Conservation (phyloP, 53 echinoderm and acorn worm genomes). For the Astropecten irregularis region DNA sequence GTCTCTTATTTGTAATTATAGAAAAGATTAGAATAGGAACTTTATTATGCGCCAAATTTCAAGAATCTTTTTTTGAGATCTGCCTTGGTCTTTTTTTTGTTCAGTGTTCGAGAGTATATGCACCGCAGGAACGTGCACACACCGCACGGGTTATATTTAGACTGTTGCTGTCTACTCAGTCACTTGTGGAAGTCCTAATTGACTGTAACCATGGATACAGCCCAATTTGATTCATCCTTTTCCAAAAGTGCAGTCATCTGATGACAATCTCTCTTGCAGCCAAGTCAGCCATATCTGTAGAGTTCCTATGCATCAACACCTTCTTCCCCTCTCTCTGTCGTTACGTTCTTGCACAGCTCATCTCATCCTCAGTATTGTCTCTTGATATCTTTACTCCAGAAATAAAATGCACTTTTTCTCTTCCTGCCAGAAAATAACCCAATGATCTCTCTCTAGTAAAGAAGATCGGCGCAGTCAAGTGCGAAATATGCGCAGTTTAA, state of each 20-base stretch:
- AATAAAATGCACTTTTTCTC: conserved; percentile 58
- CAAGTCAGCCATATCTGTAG: background rate
- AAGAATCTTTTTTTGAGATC: no score
- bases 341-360: background rate
- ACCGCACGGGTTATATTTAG: background rate
- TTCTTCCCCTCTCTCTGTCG: background rate
- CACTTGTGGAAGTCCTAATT: conserved; percentile 30
- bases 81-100: no score
- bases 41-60: no score
- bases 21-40: no score
- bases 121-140: no score
- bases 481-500: conserved; percentile 59
- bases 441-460: conserved; percentile 55
- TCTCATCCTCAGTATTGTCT: background rate
- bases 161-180: conserved; percentile 21
- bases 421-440: conserved; percentile 48
- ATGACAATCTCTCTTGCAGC: conserved; percentile 1
- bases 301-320: conserved; percentile 28
- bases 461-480: conserved; percentile 39
- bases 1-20: no score
- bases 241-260: conserved; percentile 39
- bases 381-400: conserved; percentile 50
- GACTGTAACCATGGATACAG: conserved; percentile 16
- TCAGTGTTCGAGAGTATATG: no score
- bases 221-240: conserved; percentile 42